phyloP scores from a whole-genome alignment of 92 coral and sea anemone genomes.

The Phenganax stokvisi region DNA sequence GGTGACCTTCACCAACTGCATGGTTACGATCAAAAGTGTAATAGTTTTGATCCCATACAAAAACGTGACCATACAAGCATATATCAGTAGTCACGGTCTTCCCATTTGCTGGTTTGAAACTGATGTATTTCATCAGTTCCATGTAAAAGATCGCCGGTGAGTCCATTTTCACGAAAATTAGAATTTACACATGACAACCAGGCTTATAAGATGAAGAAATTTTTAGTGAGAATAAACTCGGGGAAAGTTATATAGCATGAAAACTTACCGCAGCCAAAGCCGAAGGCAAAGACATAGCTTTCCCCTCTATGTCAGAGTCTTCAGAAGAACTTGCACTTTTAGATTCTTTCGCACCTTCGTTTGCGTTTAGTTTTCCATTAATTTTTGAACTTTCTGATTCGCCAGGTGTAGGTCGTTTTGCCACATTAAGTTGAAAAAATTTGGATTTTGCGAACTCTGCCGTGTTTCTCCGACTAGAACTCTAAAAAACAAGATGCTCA shows the following conservation, averaged over 20 bases:
- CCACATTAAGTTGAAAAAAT: not conserved
- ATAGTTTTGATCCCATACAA: too few species aligned
- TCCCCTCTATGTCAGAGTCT: slow-evolving; percentile 26
- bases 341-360: not conserved
- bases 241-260: not conserved
- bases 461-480: not conserved
- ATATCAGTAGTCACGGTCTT: too few species aligned
- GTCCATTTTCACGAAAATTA: too few species aligned
- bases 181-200: too few species aligned
- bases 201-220: too few species aligned
- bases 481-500: not conserved
- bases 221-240: too few species aligned
- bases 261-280: slow-evolving; percentile 18
- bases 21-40: too few species aligned
- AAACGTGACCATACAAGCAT: too few species aligned
- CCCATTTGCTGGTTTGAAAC: too few species aligned
- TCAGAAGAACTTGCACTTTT: slow-evolving; percentile 35
- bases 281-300: not conserved
- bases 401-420: slow-evolving; percentile 1
- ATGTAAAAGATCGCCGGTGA: too few species aligned
- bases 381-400: not conserved
- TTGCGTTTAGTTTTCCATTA: not conserved
- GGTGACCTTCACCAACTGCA: too few species aligned
- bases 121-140: too few species aligned
- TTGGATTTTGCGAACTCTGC: slow-evolving; percentile 9